phyloP scores from a whole-genome alignment of 1,140 invertebrate species.

The Panagrolaimus sp. region DNA sequence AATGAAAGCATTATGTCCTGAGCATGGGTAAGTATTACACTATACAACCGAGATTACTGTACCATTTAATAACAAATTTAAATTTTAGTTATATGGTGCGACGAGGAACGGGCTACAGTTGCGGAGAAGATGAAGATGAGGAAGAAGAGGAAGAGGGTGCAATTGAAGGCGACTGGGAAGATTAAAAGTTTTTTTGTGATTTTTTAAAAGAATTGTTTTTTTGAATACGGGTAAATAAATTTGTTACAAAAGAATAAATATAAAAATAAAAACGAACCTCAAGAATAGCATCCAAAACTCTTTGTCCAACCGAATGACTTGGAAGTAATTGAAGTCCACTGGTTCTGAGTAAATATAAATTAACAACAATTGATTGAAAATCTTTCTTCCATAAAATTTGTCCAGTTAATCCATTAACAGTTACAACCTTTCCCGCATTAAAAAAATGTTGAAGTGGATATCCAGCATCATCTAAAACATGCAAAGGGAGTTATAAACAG shows the following conservation, averaged over 20 bases:
- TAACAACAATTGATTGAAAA: conserved; percentile 81
- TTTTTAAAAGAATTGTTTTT: conserved; percentile 18
- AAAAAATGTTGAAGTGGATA: conserved; percentile 47
- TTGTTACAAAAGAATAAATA: conserved; percentile 16
- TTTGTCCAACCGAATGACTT: conserved; percentile 73
- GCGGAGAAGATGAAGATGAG: conserved; percentile 34
- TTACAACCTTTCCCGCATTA: conserved; percentile 41
- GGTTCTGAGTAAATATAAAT: conserved; percentile 75
- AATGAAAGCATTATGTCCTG: conserved; percentile 58
- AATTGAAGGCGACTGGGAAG: not conserved
- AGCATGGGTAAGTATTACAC: conserved; percentile 49
- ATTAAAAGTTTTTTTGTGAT: conserved; percentile 18
- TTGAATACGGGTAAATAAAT: conserved; percentile 1
- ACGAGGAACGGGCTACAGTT: conserved; percentile 32
- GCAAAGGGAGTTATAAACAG: not conserved
- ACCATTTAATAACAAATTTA: not conserved
- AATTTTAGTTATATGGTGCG: conserved; percentile 46
- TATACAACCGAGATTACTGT: conserved; percentile 8
- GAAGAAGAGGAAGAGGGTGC: not conserved
- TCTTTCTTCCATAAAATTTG: conserved; percentile 78
- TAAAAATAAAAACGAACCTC: conserved; percentile 35
- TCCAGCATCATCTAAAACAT: conserved; percentile 35
- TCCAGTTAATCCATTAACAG: conserved; percentile 67
- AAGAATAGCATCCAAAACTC: conserved; percentile 46
- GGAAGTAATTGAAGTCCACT: conserved; percentile 76